These are phyloP conservation scores for Syngnathus floridae DNA, from an alignment of 2,113 vertebrate genomes.

Conservation along the genomic window DNA sequence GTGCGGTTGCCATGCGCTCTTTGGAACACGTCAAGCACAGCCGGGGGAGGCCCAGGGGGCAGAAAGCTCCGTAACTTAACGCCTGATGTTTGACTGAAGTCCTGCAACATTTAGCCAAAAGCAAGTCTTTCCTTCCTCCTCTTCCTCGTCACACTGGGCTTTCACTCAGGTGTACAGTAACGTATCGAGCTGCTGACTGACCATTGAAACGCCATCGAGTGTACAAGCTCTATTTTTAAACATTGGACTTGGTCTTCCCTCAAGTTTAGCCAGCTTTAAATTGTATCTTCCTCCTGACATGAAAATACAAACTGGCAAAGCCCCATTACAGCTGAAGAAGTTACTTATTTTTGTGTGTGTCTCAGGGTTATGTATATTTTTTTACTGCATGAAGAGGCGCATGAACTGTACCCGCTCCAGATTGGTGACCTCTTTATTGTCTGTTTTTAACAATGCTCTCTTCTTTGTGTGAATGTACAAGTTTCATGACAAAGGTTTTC, in stretches of 20 bases:
- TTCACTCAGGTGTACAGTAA: slow-evolving; percentile 49
- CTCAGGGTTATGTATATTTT: slow-evolving; percentile 56
- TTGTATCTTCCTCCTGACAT: slow-evolving; percentile 51
- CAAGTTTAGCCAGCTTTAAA: slow-evolving; percentile 65
- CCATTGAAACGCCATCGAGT: slow-evolving; percentile 15
- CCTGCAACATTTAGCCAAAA: background rate
- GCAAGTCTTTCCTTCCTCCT: slow-evolving; percentile 4
- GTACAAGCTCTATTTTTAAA: slow-evolving; percentile 49
- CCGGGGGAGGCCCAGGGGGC: background rate
- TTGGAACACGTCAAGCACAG: background rate
- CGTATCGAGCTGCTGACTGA: slow-evolving; percentile 30
- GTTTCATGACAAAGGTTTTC: slow-evolving; percentile 27
- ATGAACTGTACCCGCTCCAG: slow-evolving; percentile 25
- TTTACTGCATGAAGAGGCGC: slow-evolving; percentile 3
- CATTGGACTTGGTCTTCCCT: slow-evolving; percentile 56
- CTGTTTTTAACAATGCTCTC: slow-evolving; percentile 17
- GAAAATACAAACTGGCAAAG: slow-evolving; percentile 37
- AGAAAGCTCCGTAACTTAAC: background rate
- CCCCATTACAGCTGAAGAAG: slow-evolving; percentile 41
- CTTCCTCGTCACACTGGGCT: slow-evolving; percentile 14
- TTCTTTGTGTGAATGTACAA: slow-evolving; percentile 42
- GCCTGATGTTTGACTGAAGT: background rate
- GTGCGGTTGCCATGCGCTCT: slow-evolving; percentile 33
- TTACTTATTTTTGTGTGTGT: slow-evolving; percentile 27
- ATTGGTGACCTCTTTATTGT: slow-evolving; percentile 21